Evolutionary conservation across 2,888 invertebrate genomes (phyloP), one percentile per base, ranked within the genome.

Genomic region (Agonum fuliginosum): DNA sequence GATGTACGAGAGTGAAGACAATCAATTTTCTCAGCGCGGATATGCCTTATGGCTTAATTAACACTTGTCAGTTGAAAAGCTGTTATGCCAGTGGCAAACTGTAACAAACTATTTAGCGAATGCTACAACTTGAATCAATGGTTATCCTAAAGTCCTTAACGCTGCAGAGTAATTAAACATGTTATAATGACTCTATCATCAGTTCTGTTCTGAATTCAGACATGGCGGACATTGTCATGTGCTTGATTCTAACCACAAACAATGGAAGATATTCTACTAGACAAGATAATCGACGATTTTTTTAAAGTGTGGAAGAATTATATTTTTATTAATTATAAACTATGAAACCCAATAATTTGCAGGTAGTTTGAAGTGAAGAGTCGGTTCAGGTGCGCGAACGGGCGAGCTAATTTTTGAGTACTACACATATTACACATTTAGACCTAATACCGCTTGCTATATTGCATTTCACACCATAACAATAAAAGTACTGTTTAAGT

Each of bases 81-180:
- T 62, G 27, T 62, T 14, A 62, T 62, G 30, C 30, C 14, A 30
- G 17, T 4, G 17, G 58, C 30, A 62, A 30, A 62, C 58, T 30
- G 17, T 62, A 62, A 4, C 17, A 62, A 62, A 62, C 58, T 62
- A 62, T 30, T 62, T 30, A 62, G 30, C 58, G 58, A 62, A 62
- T 62, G 58, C 20, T 30, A 30, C 58, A 62, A 62, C 27, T 62
- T 62, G 58, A 62, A 30, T 62, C 58, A 62, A 62, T 62, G 58
- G 58, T 62, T 62, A 62, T 30, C 30, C 17, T 62, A 27, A n/a
- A 30, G 30, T 30, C 30, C 58, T 62, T 17, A 27, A 14, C 17
- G 17, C 2, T 8, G 30, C 17, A 30, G 27, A 62, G 27, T 62
- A 62, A 62, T 62, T 62, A 30, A 62, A 62, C 58, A 34, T 30